Evolutionary conservation across 2,113 vertebrate genomes (phyloP).

Genomic region (Gymnogyps californianus): DNA sequence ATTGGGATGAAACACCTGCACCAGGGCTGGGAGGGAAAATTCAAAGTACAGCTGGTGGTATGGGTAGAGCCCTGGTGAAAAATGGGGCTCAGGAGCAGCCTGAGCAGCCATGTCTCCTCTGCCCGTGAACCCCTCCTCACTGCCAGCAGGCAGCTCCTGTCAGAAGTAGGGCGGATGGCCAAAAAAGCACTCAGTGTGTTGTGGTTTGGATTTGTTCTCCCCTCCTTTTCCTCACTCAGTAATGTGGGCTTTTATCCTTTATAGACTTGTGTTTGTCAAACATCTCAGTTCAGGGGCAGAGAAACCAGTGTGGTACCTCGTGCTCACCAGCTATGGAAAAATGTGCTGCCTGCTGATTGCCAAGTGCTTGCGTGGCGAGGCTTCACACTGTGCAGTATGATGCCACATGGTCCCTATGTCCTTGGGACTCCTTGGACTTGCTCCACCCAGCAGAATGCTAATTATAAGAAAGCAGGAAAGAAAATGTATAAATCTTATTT

Average conservation of each 20-base stretch:
- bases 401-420: not conserved
- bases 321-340: not conserved
- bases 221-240: not conserved
- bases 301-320: not conserved
- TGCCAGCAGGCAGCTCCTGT: not conserved
- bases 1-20: too few species aligned
- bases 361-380: accelerated
- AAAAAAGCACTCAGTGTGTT: not conserved
- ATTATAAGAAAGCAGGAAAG: not conserved
- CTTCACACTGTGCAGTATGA: accelerated
- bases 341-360: not conserved
- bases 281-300: not conserved
- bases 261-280: not conserved
- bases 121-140: not conserved
- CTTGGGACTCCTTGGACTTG: not conserved
- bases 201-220: not conserved
- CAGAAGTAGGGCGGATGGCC: not conserved
- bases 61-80: not conserved
- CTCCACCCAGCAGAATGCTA: not conserved
- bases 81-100: not conserved
- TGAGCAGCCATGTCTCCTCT: not conserved
- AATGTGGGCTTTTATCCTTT: not conserved
- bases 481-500: not conserved
- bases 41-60: not conserved
- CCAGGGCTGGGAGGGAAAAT: not conserved